Conservation (phyloP, 2,113 vertebrate genomes). For the Mustela nigripes region DNA sequence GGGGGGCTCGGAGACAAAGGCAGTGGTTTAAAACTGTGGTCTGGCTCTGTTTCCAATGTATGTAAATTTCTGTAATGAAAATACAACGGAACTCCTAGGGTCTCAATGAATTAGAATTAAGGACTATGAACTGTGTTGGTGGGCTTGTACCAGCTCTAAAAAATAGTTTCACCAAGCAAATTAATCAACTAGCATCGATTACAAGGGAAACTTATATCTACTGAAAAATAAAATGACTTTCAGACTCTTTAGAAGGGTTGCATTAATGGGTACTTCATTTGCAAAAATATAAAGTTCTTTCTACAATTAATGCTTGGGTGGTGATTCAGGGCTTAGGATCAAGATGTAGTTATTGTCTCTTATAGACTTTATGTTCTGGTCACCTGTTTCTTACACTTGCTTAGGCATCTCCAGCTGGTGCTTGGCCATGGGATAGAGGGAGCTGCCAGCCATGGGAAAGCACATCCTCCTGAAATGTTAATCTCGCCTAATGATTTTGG, state of each 20-base stretch:
- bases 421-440: neutral
- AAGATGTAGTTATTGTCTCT: neutral
- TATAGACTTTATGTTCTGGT: neutral
- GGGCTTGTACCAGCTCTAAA: conserved; percentile 30
- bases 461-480: neutral
- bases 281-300: conserved; percentile 19
- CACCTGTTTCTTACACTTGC: neutral
- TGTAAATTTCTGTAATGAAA: conserved; percentile 68
- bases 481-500: neutral
- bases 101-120: conserved; percentile 53
- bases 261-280: conserved; percentile 41
- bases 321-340: neutral
- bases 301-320: neutral
- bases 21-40: conserved; percentile 24
- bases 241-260: conserved; percentile 1
- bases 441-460: neutral
- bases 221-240: conserved; percentile 69
- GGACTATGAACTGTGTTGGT: conserved; percentile 54
- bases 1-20: neutral
- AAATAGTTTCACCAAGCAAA: conserved; percentile 63
- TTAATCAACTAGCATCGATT: conserved; percentile 66
- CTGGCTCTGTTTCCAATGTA: conserved; percentile 64
- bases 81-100: neutral
- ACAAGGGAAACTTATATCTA: conserved; percentile 51
- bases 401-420: neutral